Conservation (phyloP, 2,797 vertebrate species). For the Atherinosoma microstoma region DNA sequence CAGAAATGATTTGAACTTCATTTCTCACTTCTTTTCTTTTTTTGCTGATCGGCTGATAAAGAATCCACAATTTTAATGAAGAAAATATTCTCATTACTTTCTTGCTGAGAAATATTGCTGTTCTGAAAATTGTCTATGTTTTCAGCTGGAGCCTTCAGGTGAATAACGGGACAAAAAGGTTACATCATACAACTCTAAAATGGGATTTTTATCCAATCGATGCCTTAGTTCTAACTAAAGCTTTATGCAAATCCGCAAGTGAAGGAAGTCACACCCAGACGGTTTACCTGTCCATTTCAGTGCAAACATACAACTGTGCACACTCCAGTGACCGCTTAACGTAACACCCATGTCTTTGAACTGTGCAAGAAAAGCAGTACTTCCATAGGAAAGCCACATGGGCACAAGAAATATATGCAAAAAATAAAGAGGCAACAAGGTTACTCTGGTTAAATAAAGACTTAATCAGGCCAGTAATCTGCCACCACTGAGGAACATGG, state of each 20-base stretch:
- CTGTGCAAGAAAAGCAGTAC: background rate
- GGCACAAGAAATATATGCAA: background rate
- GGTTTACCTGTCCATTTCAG: background rate
- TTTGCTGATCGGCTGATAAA: background rate
- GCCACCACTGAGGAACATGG: slow-evolving; percentile 8
- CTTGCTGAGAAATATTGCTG: background rate
- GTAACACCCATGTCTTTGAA: background rate
- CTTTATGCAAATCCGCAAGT: background rate
- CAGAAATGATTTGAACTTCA: background rate
- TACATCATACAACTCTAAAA: background rate
- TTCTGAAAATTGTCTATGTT: background rate
- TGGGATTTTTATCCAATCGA: background rate
- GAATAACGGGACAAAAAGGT: background rate
- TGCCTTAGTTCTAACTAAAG: background rate
- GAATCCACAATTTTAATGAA: background rate
- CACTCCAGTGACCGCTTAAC: background rate
- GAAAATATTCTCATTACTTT: background rate
- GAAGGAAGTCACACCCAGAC: background rate
- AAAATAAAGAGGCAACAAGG: background rate
- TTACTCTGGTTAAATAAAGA: background rate
- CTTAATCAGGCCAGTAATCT: slow-evolving; percentile 21
- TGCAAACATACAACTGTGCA: background rate
- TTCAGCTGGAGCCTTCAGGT: background rate
- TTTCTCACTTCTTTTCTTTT: background rate
- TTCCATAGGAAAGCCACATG: background rate